Conservation (phyloP, 2,113 vertebrate species). For the Ondatra zibethicus region DNA sequence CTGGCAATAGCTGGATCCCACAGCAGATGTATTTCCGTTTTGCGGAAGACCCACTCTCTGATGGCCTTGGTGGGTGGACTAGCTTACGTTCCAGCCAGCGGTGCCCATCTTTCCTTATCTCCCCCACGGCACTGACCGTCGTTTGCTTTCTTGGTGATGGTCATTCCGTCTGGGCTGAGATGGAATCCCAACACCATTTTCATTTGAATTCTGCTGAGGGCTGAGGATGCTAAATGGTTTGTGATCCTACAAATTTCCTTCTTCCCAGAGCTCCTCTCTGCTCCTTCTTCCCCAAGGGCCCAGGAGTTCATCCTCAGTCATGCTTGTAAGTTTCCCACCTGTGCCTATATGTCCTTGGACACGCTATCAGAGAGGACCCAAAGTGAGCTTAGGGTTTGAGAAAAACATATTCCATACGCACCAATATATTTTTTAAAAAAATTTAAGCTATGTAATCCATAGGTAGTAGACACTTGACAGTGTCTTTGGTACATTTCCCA, state of each 20-base stretch:
- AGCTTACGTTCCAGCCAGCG: no score
- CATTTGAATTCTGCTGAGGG: no score
- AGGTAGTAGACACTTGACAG: background rate
- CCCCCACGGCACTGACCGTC: background rate
- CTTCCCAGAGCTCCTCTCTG: background rate
- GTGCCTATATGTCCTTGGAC: accelerated
- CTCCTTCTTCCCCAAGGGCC: background rate
- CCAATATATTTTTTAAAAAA: no score
- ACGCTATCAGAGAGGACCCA: background rate
- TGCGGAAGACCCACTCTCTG: background rate
- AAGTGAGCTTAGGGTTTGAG: background rate
- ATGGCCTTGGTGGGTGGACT: background rate
- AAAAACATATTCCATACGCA: background rate
- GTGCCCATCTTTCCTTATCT: background rate
- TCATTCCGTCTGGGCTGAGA: background rate
- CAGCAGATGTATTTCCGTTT: no score
- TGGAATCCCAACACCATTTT: background rate
- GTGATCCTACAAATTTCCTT: background rate
- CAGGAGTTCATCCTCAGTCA: background rate
- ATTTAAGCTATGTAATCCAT: background rate
- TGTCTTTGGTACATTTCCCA: background rate
- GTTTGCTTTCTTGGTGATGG: background rate
- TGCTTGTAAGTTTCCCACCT: accelerated
- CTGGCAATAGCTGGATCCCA: background rate
- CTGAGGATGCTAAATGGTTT: background rate